phyloP scores from a whole-genome alignment of 2,888 invertebrate genomes.

The Clitarchus hookeri region DNA sequence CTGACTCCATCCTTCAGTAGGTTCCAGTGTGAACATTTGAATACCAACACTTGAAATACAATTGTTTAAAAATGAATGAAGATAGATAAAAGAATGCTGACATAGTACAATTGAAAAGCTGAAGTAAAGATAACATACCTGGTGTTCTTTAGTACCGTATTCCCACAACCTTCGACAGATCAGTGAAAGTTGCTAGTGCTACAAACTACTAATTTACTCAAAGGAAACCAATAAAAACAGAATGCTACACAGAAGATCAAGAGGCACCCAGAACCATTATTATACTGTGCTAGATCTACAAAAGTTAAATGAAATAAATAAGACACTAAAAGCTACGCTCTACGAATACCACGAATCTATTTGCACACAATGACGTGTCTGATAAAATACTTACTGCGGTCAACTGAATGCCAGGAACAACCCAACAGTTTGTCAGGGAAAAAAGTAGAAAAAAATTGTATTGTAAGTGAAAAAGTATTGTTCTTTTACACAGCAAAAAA shows the following conservation, averaged over 20 bases:
- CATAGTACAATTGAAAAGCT: constrained; percentile 10
- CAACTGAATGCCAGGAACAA: constrained; percentile 69
- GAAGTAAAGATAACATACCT: constrained; percentile 18
- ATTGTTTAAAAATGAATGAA: constrained; percentile 22
- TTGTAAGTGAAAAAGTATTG: constrained; percentile 49
- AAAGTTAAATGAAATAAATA: constrained; percentile 39
- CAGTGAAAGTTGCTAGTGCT: not conserved
- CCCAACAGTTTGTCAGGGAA: constrained; percentile 70
- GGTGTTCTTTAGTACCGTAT: constrained; percentile 11
- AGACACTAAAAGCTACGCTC: constrained; percentile 30
- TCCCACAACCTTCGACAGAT: constrained; percentile 5
- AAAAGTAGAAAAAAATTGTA: constrained; percentile 59
- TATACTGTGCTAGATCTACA: constrained; percentile 24
- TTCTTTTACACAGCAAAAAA: constrained; percentile 43
- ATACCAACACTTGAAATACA: constrained; percentile 64
- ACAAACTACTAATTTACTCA: constrained; percentile 24
- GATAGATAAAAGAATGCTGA: not conserved
- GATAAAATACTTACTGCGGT: constrained; percentile 67
- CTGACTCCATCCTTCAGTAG: not conserved
- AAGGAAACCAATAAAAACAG: constrained; percentile 22
- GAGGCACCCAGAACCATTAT: constrained; percentile 5
- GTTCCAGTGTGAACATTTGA: constrained; percentile 61
- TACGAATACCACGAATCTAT: constrained; percentile 35
- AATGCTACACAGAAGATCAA: constrained; percentile 18
- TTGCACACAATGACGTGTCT: constrained; percentile 34